Percentiles rank a stretch among this genome's conserved stretches.
These are phyloP conservation scores for Siniperca undulata DNA, from an alignment of 2,797 vertebrate species.

Conservation along the genomic window DNA sequence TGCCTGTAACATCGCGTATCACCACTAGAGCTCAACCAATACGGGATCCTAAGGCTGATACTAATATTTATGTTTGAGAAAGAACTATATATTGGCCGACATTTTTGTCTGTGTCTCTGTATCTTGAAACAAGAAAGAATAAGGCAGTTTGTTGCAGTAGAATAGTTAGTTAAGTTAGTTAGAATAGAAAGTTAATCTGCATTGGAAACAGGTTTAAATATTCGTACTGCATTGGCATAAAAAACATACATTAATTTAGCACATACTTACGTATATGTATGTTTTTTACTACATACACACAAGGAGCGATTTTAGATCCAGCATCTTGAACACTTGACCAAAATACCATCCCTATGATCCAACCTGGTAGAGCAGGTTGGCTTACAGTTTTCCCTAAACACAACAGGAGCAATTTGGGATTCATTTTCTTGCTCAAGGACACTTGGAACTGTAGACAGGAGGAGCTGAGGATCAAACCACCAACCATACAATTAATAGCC, in stretches of 20 bases:
- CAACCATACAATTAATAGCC: neutral
- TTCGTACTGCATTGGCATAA: too few species aligned
- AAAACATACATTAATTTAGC: neutral
- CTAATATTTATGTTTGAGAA: neutral
- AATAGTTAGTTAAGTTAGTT: neutral
- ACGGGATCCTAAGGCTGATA: neutral
- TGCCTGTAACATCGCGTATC: neutral
- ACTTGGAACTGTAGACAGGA: constrained; percentile 35
- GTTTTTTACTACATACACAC: neutral
- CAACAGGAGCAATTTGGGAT: neutral
- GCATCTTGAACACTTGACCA: too few species aligned
- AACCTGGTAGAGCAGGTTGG: too few species aligned
- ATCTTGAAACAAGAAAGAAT: too few species aligned
- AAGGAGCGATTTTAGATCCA: too few species aligned
- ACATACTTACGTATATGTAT: neutral
- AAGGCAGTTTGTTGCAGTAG: neutral
- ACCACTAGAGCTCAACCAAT: neutral
- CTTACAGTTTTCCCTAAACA: neutral
- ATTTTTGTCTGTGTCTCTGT: neutral
- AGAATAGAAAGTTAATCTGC: neutral
- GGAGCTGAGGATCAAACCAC: neutral
- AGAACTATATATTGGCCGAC: too few species aligned
- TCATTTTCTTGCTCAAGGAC: constrained; percentile 31
- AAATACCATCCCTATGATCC: too few species aligned
- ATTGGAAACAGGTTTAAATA: neutral